Conservation (phyloP, 1,140 invertebrate genomes). For the Gonatopus flavifemur region DNA sequence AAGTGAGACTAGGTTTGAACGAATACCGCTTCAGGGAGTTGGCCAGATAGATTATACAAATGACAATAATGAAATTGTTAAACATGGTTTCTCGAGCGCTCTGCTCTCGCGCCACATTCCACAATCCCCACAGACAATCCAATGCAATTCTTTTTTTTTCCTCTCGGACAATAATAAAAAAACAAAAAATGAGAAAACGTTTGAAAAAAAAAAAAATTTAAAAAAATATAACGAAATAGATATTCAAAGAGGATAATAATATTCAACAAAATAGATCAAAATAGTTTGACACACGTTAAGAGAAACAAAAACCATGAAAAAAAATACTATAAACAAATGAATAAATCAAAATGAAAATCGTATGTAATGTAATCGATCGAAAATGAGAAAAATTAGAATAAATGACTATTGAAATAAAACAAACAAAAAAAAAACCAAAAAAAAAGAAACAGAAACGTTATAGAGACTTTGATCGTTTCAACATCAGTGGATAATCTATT, state of each 20-base stretch:
- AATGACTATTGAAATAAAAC: slow-evolving; percentile 24
- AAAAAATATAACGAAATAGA: slow-evolving; percentile 8
- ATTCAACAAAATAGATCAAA: too few species aligned
- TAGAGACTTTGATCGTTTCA: slow-evolving; percentile 60
- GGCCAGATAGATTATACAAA: slow-evolving; percentile 49
- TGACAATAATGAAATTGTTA: too few species aligned
- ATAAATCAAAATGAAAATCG: too few species aligned
- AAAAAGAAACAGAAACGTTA: slow-evolving; percentile 47
- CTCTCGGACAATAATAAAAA: slow-evolving; percentile 23
- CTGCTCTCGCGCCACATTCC: slow-evolving; percentile 61
- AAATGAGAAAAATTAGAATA: slow-evolving; percentile 24
- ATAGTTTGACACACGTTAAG: too few species aligned
- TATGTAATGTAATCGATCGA: too few species aligned
- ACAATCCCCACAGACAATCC: slow-evolving; percentile 58
- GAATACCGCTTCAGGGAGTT: slow-evolving; percentile 59
- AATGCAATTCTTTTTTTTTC: slow-evolving; percentile 49
- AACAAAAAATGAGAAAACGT: slow-evolving; percentile 6
- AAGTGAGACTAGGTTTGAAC: too few species aligned
- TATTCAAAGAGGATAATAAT: too few species aligned
- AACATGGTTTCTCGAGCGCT: slow-evolving; percentile 37
- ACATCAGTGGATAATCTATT: slow-evolving; percentile 47
- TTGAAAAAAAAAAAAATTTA: slow-evolving; percentile 11
- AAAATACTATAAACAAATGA: too few species aligned
- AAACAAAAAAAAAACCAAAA: slow-evolving; percentile 42
- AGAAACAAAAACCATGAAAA: too few species aligned